Percentiles rank a stretch among this genome's conserved stretches.
phyloP scores from a whole-genome alignment of 37 sponge, comb jelly and placozoan genomes.

The Diacarnus erythraeanus region DNA sequence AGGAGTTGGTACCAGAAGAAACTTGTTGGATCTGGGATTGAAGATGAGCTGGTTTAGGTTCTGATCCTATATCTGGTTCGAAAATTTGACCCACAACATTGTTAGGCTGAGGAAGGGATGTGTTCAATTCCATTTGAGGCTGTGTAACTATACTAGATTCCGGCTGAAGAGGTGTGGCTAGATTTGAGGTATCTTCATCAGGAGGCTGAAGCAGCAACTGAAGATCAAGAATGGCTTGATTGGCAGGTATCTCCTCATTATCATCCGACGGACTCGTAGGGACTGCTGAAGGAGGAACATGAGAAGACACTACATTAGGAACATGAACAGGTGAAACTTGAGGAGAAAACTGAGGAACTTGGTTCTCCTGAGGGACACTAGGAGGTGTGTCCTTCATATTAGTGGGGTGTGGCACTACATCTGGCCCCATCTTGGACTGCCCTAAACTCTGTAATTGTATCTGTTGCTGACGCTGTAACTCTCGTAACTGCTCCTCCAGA shows the following conservation, averaged over 20 bases:
- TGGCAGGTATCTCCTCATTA: neutral
- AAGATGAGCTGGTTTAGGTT: neutral
- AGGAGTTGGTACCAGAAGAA: too few relatives aligned
- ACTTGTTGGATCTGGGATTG: neutral
- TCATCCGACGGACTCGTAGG: neutral
- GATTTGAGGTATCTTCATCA: neutral
- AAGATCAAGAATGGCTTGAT: constrained; percentile 11
- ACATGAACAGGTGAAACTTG: neutral
- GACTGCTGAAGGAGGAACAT: neutral
- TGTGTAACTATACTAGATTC: neutral
- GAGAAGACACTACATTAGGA: neutral
- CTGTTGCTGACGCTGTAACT: constrained; percentile 21
- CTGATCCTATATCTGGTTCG: neutral
- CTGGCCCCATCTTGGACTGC: neutral
- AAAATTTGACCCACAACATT: too few relatives aligned
- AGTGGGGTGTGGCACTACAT: neutral
- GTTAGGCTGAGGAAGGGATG: neutral
- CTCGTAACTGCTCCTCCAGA: constrained; percentile 15
- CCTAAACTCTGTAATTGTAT: constrained; percentile 29
- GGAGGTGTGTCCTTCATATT: neutral
- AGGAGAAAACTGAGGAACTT: neutral
- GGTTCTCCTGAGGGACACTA: neutral
- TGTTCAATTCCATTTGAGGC: neutral
- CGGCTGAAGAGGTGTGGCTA: neutral
- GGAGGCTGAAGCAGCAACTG: constrained; percentile 36